A percentile compares a stretch with the other conserved stretches of the same genome.
Conservation (phyloP, 2,797 vertebrate species). For the Phalloptychus januarius region DNA sequence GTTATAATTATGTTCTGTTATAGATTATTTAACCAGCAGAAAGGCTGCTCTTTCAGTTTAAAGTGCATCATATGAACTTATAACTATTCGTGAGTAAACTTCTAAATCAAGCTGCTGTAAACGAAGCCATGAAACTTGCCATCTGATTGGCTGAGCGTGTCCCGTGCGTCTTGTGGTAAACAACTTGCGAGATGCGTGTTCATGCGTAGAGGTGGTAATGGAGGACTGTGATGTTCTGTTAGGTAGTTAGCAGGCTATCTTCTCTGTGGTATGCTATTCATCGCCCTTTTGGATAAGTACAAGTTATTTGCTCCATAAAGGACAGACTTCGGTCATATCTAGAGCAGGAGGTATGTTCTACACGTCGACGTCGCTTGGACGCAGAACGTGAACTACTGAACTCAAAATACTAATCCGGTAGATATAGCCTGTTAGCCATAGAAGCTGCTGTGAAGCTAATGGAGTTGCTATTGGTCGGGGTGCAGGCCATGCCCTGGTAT, state of each 20-base stretch:
- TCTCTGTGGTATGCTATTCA: background rate
- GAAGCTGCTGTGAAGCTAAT: conserved; percentile 34
- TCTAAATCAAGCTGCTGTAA: background rate
- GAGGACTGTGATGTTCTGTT: conserved; percentile 50
- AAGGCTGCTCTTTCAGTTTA: background rate
- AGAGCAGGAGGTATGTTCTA: conserved; percentile 51
- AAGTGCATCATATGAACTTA: background rate
- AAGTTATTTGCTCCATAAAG: conserved; percentile 1
- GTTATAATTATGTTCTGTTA: background rate
- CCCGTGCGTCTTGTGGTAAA: conserved; percentile 77
- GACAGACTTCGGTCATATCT: conserved; percentile 8
- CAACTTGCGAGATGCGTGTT: conserved; percentile 62
- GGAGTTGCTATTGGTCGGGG: conserved; percentile 19
- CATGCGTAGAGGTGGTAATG: conserved; percentile 68
- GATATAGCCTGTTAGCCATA: conserved; percentile 38
- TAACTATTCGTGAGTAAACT: background rate
- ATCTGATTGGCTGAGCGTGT: conserved; percentile 71
- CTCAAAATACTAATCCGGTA: conserved; percentile 46
- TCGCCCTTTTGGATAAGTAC: background rate
- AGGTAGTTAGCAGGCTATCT: conserved; percentile 46
- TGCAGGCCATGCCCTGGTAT: conserved; percentile 49
- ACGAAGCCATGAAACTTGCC: background rate
- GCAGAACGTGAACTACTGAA: conserved; percentile 32
- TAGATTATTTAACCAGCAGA: background rate
- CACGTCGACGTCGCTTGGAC: background rate